Evolutionary conservation across 2,113 vertebrate genomes (phyloP).

Genomic region (Synchiropus splendidus): DNA sequence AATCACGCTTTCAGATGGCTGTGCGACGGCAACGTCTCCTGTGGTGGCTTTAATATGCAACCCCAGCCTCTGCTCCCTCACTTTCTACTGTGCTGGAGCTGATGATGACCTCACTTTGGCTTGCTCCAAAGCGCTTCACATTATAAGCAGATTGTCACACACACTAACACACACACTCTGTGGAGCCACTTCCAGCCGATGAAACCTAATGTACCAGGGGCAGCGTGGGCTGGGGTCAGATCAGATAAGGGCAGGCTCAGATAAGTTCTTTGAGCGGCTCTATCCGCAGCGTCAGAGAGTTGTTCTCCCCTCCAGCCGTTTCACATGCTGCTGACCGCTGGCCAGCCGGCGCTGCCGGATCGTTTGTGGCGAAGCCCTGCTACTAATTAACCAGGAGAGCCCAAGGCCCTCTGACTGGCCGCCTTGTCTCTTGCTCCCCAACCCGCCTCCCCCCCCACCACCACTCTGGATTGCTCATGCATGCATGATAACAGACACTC

Average conservation of each 20-base stretch:
- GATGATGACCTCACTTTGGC: slow-evolving; percentile 41
- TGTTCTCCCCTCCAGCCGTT: slow-evolving; percentile 48
- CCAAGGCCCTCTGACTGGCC: slow-evolving; percentile 50
- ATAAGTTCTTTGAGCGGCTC: slow-evolving; percentile 65
- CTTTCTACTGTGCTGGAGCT: slow-evolving; percentile 20
- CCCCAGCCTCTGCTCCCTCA: slow-evolving; percentile 1
- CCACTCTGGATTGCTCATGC: slow-evolving; percentile 51
- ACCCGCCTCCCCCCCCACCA: slow-evolving; percentile 19
- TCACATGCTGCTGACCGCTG: slow-evolving; percentile 48
- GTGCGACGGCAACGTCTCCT: slow-evolving; percentile 44
- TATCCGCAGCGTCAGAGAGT: slow-evolving; percentile 58
- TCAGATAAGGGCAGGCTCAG: slow-evolving; percentile 62
- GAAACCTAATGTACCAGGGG: slow-evolving; percentile 44
- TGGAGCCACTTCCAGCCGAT: slow-evolving; percentile 26
- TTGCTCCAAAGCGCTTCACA: slow-evolving; percentile 40
- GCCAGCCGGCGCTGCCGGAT: slow-evolving; percentile 38
- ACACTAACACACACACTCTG: slow-evolving; percentile 2
- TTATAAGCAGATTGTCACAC: slow-evolving; percentile 29
- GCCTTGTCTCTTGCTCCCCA: slow-evolving; percentile 48
- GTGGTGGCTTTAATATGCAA: slow-evolving; percentile 28
- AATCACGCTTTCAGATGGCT: slow-evolving; percentile 41
- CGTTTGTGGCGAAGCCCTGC: slow-evolving; percentile 48
- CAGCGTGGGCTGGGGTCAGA: slow-evolving; percentile 53
- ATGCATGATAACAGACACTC: slow-evolving; percentile 49
- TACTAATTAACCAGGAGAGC: slow-evolving; percentile 61